Evolutionary conservation across 2,797 vertebrate genomes (phyloP).

Genomic region (Muscicapa comitata): DNA sequence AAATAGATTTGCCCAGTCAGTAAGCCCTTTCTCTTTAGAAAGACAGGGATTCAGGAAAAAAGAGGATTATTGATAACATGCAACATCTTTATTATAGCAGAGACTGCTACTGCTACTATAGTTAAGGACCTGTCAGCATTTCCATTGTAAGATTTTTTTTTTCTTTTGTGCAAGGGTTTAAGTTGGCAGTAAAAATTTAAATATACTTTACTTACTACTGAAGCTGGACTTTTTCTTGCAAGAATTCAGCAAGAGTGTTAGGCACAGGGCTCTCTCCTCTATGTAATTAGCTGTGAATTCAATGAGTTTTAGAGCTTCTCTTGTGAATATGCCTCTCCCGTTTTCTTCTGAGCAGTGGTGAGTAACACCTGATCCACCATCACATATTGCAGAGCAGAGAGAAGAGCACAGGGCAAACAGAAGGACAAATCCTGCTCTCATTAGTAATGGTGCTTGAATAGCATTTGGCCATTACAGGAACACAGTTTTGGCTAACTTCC

Average conservation of each 20-base stretch:
- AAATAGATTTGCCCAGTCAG: conserved; percentile 72
- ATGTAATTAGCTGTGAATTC: background rate
- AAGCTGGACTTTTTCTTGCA: conserved; percentile 20
- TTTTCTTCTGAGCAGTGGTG: background rate
- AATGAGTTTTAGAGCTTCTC: background rate
- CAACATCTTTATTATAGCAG: conserved; percentile 55
- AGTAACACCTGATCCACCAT: background rate
- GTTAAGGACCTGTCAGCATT: conserved; percentile 61
- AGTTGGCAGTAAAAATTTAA: conserved; percentile 57
- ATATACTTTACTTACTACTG: background rate
- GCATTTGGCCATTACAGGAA: background rate
- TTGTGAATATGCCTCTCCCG: background rate
- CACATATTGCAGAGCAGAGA: background rate
- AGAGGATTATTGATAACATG: conserved; percentile 70
- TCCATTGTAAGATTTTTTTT: conserved; percentile 48
- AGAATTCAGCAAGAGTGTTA: conserved; percentile 5
- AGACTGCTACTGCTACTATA: conserved; percentile 30
- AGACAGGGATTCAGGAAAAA: conserved; percentile 63
- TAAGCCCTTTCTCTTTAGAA: conserved; percentile 66
- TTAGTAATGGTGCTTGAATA: background rate
- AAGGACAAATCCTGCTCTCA: background rate
- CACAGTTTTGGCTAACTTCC: background rate
- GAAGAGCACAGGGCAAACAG: background rate
- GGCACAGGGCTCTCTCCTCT: background rate
- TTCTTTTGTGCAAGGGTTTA: conserved; percentile 24